These are phyloP conservation scores for Troilus luridus DNA, from an alignment of 2,888 invertebrate genomes.

Conservation along the genomic window DNA sequence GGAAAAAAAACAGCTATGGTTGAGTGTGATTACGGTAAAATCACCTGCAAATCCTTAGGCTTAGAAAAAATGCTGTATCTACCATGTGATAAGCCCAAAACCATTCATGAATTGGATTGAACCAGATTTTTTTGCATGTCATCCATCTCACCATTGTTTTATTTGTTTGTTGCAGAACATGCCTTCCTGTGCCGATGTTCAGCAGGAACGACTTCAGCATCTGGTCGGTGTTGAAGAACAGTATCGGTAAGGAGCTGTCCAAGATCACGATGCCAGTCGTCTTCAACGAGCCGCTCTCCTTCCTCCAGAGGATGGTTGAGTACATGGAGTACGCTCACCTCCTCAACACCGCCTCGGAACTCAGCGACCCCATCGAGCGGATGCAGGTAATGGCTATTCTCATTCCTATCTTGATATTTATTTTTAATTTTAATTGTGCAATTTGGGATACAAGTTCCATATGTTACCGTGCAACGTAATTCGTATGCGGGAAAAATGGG, in stretches of 20 bases:
- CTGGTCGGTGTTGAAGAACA: constrained; percentile 92
- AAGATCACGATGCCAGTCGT: constrained; percentile 97
- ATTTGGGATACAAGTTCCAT: background rate
- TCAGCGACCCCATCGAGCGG: constrained; percentile 84
- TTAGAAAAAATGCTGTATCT: too few relatives aligned
- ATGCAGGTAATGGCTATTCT: constrained; percentile 75
- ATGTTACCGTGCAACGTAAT: background rate
- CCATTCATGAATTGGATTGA: too few relatives aligned
- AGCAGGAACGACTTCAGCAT: constrained; percentile 86
- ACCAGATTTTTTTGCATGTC: background rate
- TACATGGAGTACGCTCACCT: constrained; percentile 91
- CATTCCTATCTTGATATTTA: background rate
- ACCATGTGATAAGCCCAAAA: too few relatives aligned
- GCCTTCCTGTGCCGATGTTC: constrained; percentile 81
- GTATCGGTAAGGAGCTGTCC: constrained; percentile 92
- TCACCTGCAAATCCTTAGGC: too few relatives aligned
- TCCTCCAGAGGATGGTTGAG: constrained; percentile 94
- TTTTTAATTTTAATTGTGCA: background rate
- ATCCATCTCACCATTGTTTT: background rate
- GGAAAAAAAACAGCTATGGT: too few relatives aligned
- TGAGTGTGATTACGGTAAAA: too few relatives aligned
- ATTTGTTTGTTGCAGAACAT: constrained; percentile 72
- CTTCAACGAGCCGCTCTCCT: constrained; percentile 96
- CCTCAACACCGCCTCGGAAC: constrained; percentile 82
- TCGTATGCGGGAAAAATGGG: background rate